Evolutionary conservation across 2,888 invertebrate genomes (phyloP).

Genomic region (Drosophila monieri): DNA sequence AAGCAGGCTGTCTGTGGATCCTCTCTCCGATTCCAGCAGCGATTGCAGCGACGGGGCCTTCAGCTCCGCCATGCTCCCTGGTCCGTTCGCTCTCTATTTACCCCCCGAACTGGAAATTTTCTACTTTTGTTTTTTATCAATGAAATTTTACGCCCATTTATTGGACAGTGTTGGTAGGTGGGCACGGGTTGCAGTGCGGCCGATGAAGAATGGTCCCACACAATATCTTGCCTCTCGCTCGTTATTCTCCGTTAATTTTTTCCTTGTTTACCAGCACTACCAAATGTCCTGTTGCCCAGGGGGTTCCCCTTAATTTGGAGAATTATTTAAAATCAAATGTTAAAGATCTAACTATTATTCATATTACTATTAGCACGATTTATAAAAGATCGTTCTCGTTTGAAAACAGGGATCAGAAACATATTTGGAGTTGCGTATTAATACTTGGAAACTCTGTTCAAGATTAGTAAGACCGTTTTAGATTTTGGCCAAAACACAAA

Average conservation of each 20-base stretch:
- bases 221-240: conserved; percentile 2
- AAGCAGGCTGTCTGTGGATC: conserved; percentile 88
- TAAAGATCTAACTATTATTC: too few species aligned
- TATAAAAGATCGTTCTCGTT: too few species aligned
- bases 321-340: not conserved
- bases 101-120: conserved; percentile 19
- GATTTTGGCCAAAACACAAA: too few species aligned
- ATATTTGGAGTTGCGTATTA: too few species aligned
- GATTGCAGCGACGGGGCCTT: conserved; percentile 85
- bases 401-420: too few species aligned
- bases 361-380: too few species aligned
- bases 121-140: conserved; percentile 59
- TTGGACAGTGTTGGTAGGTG: conserved; percentile 15
- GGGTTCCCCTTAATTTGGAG: not conserved
- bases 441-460: too few species aligned
- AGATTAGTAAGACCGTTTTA: too few species aligned
- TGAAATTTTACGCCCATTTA: conserved; percentile 62
- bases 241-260: not conserved
- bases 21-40: conserved; percentile 86
- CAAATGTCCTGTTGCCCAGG: not conserved
- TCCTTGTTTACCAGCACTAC: not conserved
- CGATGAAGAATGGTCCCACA: not conserved
- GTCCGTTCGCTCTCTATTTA: conserved; percentile 6
- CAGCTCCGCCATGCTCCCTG: conserved; percentile 78
- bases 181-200: not conserved